Evolutionary conservation across 2,888 invertebrate species (phyloP).

Genomic region (Opisthograptis luteolata): DNA sequence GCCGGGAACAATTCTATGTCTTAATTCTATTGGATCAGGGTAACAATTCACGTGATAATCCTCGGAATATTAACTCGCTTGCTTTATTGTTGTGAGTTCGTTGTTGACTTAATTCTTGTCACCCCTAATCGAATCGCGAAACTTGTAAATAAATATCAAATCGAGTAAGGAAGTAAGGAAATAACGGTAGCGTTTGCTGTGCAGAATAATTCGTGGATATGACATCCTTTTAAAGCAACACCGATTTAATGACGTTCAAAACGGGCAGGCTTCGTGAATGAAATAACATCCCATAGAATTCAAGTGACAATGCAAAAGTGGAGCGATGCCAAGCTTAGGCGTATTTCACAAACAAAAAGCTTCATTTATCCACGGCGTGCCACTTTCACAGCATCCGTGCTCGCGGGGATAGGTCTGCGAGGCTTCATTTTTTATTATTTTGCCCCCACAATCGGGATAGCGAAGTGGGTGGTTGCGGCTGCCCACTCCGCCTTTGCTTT

Average conservation of each 20-base stretch:
- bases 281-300: conserved; percentile 79
- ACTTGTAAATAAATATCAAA: conserved; percentile 71
- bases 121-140: conserved; percentile 64
- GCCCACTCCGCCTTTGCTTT: conserved; percentile 55
- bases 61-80: conserved; percentile 53
- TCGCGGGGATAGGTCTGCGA: conserved; percentile 71
- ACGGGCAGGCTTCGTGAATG: conserved; percentile 60
- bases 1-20: conserved; percentile 54
- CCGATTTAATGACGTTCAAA: conserved; percentile 65
- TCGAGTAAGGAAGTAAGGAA: no score
- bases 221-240: conserved; percentile 50
- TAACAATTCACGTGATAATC: conserved; percentile 44
- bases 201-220: conserved; percentile 19
- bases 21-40: conserved; percentile 49
- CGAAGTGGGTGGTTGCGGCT: conserved; percentile 58
- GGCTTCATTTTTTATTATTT: conserved; percentile 78
- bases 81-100: conserved; percentile 70
- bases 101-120: conserved; percentile 78
- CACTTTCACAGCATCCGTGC: conserved; percentile 83
- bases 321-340: conserved; percentile 76
- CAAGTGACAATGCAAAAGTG: conserved; percentile 77
- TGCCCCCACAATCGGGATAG: conserved; percentile 51
- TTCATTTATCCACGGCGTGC: conserved; percentile 83
- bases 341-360: conserved; percentile 80
- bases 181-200: conserved; percentile 11